Base-by-base conservation (phyloP, 2,113 vertebrate species). In the Tupaia chinensis region DNA sequence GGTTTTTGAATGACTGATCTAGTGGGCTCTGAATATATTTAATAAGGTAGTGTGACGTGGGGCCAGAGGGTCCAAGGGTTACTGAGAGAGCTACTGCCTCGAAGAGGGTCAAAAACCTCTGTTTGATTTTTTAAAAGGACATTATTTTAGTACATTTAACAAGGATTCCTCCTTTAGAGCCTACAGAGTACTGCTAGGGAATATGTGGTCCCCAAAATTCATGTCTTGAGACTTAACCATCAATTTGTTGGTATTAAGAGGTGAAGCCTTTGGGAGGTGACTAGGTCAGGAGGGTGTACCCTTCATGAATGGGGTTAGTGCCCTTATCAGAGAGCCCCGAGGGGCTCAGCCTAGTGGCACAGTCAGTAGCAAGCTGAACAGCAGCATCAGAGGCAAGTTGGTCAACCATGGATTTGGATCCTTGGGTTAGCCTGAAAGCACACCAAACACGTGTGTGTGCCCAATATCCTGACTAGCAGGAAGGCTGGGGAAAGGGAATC, bases 61-160 rank as follows among this genome's bases (percentile, higher is more conserved):
- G 29, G 1, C 53, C 54, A 12, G 20, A 25, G 92, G 25, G 25
- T 22, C 19, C 70, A 25, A 81, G 12, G 23, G 16, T 16, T 53
- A 13, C 8, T 61, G 56, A 61, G 22, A 80, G 23, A 89, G 44
- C 58, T 84, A 11, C 69, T 81, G 44, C 3, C 82, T 87, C 60
- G 56, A 23, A 7, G 11, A 84, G 27, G 14, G 81, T 83, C 63
- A n/a, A 63, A 63, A 80, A 23, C 58, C 15, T 27, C 13, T 70
- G 8, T 65, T 23, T 61, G 16, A 27, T 58, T 74, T 85, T 76
- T 80, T 68, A 60, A 32, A 90, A 90, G 54, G 14, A 56, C 44
- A 88, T 93, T 20, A 14, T 91, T 96, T 89, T 66, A 44, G 53
- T 83, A 9, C 1, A 13, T 58, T 92, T 92, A 74, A 34, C 54